phyloP scores from a whole-genome alignment of 2,888 invertebrate genomes.

The Smittia aterrima region DNA sequence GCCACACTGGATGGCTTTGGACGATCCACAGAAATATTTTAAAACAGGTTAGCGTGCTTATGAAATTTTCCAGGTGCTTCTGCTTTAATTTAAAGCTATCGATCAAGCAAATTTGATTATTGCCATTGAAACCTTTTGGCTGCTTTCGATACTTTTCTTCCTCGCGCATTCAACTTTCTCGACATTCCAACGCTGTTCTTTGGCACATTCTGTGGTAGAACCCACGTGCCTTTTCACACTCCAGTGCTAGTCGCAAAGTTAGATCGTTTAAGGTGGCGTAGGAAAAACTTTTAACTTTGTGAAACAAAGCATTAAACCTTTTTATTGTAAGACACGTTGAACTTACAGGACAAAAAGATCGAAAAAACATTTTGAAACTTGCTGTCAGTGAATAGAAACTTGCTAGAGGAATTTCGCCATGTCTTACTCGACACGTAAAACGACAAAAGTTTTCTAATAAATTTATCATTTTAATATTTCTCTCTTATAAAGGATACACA shows the following conservation, averaged over 20 bases:
- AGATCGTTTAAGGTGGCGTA: too few relatives aligned
- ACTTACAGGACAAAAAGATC: neutral
- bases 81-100: conserved; percentile 15
- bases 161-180: neutral
- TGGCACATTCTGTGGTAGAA: neutral
- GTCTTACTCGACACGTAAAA: conserved; percentile 44
- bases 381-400: neutral
- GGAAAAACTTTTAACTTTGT: neutral
- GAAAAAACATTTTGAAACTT: too few relatives aligned
- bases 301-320: neutral
- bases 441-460: conserved; percentile 28
- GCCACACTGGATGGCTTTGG: conserved; percentile 51
- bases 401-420: conserved; percentile 37
- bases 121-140: conserved; percentile 27
- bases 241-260: too few relatives aligned
- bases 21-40: conserved; percentile 50
- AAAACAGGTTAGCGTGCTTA: conserved; percentile 46
- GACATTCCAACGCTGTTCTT: neutral
- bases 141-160: neutral
- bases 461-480: conserved; percentile 10
- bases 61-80: conserved; percentile 35
- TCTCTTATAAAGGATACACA: conserved; percentile 46
- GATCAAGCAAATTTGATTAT: conserved; percentile 37
- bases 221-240: too few relatives aligned
- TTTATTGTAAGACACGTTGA: neutral